phyloP scores from a whole-genome alignment of 2,888 invertebrate species.

The Philhelius pedissequus region DNA sequence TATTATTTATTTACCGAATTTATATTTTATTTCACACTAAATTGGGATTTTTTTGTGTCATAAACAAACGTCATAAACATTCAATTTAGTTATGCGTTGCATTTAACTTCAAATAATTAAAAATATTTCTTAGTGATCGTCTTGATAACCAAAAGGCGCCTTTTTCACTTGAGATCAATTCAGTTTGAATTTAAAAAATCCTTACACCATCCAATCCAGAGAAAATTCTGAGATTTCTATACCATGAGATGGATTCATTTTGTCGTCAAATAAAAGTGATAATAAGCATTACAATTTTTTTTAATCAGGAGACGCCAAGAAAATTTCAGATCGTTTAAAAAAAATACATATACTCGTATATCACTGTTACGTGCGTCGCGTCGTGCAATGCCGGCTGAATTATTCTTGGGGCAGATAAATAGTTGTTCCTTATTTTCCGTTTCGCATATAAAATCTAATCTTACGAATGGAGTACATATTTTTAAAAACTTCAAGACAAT shows the following conservation, averaged over 20 bases:
- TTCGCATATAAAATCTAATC: too few relatives aligned
- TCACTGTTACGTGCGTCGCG: too few relatives aligned
- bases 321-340: background rate
- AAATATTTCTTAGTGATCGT: background rate
- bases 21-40: background rate
- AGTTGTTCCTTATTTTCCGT: too few relatives aligned
- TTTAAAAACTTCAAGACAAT: too few relatives aligned
- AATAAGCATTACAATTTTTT: background rate
- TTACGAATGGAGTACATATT: too few relatives aligned
- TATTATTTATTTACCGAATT: too few relatives aligned
- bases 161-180: conserved; percentile 4
- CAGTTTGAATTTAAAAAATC: background rate
- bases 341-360: too few relatives aligned
- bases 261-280: background rate
- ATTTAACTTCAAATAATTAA: background rate
- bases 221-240: background rate
- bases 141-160: background rate
- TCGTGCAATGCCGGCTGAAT: too few relatives aligned
- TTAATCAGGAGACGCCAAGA: background rate
- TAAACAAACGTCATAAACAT: background rate
- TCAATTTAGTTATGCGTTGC: background rate
- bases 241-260: background rate
- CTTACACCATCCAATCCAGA: background rate
- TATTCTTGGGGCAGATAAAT: too few relatives aligned
- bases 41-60: background rate